Evolutionary conservation across 2,113 vertebrate genomes (phyloP), one percentile per base, ranked within the genome.

Genomic region (Cyprinodon variegatus): DNA sequence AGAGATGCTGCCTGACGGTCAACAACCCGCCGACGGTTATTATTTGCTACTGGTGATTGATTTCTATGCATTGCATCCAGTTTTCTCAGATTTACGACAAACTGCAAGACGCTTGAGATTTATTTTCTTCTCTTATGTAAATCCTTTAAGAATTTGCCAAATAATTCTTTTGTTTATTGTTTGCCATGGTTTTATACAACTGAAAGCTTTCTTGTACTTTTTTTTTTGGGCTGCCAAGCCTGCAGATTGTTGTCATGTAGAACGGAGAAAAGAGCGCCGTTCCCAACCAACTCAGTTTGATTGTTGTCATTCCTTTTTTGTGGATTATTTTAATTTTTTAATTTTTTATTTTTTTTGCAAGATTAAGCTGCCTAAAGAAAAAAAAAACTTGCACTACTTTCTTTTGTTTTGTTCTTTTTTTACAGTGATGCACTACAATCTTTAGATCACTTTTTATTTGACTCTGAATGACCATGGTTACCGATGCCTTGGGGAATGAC

Each of bases 401-500:
- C 7, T 17, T 17, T 53, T 53, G 15, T 5, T 93, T 95, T 86
- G 75, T 78, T 70, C 74, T 95, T 86, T 68, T 85, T 96, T 97
- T 97, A 96, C 95, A 96, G 95, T 90, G 94, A 96, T 97, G 96
- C 96, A 98, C 97, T 98, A 98, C 90, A 91, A 95, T 95, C 95
- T 95, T 96, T 93, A 96, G 92, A 93, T 95, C 95, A 95, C 93
- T 82, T 93, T 96, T 96, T 97, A 98, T 98, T 97, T 98, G 87
- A 91, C 88, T 92, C 91, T 95, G 94, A 96, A 96, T 95, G 93
- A 94, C 95, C 95, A 91, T 97, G 96, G 97, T 97, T 96, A 96
- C 95, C 92, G 95, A 96, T 96, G 95, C 96, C 97, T 98, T 97
- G 95, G 95, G 95, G 96, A 92, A 89, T 86, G 86, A 84, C 79